Conservation (phyloP, 2,888 invertebrate genomes). For the Conomelus anceps region DNA sequence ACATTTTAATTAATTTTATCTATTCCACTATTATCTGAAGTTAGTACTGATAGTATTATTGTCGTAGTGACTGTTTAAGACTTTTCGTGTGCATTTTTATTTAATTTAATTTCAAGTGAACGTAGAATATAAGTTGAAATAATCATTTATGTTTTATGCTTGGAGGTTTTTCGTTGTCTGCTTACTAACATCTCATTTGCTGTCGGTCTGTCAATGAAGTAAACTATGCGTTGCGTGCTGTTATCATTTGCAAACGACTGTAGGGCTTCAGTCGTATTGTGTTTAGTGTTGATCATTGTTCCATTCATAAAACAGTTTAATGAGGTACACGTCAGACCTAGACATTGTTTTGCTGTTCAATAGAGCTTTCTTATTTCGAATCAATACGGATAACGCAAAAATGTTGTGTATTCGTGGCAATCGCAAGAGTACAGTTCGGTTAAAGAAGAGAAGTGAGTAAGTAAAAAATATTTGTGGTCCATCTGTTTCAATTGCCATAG, state of each 20-base stretch:
- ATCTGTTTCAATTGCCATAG: neutral
- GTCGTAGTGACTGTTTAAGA: no score
- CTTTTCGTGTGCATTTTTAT: no score
- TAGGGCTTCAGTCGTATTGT: neutral
- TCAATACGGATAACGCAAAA: neutral
- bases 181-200: neutral
- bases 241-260: neutral
- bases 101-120: no score
- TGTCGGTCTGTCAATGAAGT: neutral
- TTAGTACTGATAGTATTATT: no score
- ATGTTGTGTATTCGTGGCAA: neutral
- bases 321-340: neutral
- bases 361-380: neutral
- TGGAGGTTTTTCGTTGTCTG: neutral
- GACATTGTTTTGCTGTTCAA: neutral
- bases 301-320: neutral
- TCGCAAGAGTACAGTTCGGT: neutral
- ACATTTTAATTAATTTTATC: no score
- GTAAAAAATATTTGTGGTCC: neutral
- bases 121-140: no score
- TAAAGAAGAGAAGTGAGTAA: neutral
- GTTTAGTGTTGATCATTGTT: neutral
- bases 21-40: no score
- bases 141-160: neutral
- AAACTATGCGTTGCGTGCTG: neutral